phyloP scores from a whole-genome alignment of 2,113 vertebrate species.

The Dromaius novaehollandiae region DNA sequence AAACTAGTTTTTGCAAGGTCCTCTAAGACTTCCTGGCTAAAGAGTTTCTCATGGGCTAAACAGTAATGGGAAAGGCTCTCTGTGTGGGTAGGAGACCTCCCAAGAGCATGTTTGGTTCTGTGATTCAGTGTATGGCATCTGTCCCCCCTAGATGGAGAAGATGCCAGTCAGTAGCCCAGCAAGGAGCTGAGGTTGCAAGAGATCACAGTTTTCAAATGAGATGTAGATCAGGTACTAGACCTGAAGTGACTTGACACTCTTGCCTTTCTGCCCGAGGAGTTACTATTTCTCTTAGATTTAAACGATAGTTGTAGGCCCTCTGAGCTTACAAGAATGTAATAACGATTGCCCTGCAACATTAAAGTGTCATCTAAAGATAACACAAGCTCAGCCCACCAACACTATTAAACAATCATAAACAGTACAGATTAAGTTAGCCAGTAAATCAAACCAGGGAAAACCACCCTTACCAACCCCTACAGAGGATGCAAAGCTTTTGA shows the following conservation, averaged over 20 bases:
- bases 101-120: not conserved
- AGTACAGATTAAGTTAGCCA: not conserved
- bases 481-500: not conserved
- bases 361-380: constrained; percentile 33
- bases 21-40: constrained; percentile 11
- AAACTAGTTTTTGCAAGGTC: not conserved
- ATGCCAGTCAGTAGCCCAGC: not conserved
- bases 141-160: not conserved
- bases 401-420: not conserved
- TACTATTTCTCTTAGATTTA: not conserved
- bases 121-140: not conserved
- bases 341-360: constrained; percentile 5
- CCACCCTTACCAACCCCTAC: not conserved
- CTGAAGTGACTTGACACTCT: not conserved
- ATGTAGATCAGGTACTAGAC: not conserved
- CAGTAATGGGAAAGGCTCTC: not conserved
- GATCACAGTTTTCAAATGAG: not conserved
- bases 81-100: not conserved
- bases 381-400: not conserved
- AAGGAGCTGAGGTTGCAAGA: not conserved
- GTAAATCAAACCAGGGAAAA: constrained; percentile 4
- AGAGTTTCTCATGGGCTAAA: not conserved
- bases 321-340: not conserved
- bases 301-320: not conserved
- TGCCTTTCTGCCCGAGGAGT: not conserved